Evolutionary conservation across 2,888 invertebrate species (phyloP), one percentile per base, ranked within the genome.

Genomic region (Torymus auratus): DNA sequence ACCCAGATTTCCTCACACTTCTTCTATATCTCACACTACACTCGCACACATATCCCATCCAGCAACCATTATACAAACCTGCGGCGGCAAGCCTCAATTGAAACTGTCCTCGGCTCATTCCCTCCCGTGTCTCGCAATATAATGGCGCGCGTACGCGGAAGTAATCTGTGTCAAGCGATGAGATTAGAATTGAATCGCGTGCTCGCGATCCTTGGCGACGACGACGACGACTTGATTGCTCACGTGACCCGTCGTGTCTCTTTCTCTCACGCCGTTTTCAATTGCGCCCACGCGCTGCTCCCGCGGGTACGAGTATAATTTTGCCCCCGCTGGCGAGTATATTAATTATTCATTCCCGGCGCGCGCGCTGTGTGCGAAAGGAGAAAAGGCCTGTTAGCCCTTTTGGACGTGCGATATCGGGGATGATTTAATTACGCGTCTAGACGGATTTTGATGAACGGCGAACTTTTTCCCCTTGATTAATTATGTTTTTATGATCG

Each of bases 131-230:
- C n/a, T 28, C 41, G 62, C 61, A 15, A 53, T 60, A 53, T 60
- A 28, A 28, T 53, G 52, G 17, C 50, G 62, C 60, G 64, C 50
- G 14, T 68, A 62, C 72, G 73, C 84, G 84, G 83, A 86, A 85
- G 84, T 81, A 84, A 85, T 86, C 80, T 15, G 81, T 80, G 14
- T 15, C 60, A 74, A 75, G 60, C 74, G 58, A 13, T 53, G 81
- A 74, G 81, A 83, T 84, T 85, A 84, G 83, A 86, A 85, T 85
- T 86, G 85, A 84, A 85, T 87, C 84, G 82, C 83, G 74, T 68
- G 70, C 73, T 5, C 14, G 15, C 61, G 53, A 17, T 14, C 11
- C 60, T n/a, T 61, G 28, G n/a, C 55, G 69, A n/a, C 52, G 11
- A 2, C 41, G 55, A 23, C 50, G 56, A 17, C 17, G n/a, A 14